These are phyloP conservation scores for Temnothorax unifasciatus DNA, from an alignment of 2,888 invertebrate genomes.

Conservation along the genomic window DNA sequence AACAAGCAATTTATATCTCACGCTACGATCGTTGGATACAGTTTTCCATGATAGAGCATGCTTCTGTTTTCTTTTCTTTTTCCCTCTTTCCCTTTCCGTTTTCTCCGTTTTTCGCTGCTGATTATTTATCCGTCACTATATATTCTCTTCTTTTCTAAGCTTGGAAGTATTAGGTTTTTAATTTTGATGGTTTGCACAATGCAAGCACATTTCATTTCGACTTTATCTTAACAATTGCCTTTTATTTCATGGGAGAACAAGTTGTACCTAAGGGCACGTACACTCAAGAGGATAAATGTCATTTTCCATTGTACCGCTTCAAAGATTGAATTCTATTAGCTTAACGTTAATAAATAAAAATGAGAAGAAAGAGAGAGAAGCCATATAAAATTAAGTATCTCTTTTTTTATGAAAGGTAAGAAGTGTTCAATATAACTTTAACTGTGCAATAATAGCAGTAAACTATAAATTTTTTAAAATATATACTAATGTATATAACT, in stretches of 20 bases:
- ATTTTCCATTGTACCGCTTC: constrained; percentile 13
- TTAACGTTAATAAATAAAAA: constrained; percentile 10
- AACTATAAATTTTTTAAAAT: neutral
- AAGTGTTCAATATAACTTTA: neutral
- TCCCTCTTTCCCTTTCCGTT: neutral
- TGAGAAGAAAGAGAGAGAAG: neutral
- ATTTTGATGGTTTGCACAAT: constrained; percentile 13
- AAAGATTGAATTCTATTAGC: constrained; percentile 8
- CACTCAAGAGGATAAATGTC: neutral
- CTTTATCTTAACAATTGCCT: constrained; percentile 8
- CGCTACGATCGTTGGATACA: constrained; percentile 37
- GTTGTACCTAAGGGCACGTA: neutral
- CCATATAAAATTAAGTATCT: neutral
- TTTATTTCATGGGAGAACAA: neutral
- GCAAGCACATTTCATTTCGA: constrained; percentile 3
- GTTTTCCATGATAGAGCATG: constrained; percentile 2
- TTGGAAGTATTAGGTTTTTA: neutral
- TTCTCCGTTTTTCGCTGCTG: neutral
- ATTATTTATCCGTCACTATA: constrained; percentile 8
- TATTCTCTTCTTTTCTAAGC: constrained; percentile 14
- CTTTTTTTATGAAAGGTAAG: neutral
- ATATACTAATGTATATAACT: neutral
- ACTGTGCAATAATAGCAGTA: neutral
- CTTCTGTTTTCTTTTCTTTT: neutral
- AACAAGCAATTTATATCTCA: constrained; percentile 54